phyloP scores from a whole-genome alignment of 2,113 vertebrate genomes.

The Pteruthius melanotis region DNA sequence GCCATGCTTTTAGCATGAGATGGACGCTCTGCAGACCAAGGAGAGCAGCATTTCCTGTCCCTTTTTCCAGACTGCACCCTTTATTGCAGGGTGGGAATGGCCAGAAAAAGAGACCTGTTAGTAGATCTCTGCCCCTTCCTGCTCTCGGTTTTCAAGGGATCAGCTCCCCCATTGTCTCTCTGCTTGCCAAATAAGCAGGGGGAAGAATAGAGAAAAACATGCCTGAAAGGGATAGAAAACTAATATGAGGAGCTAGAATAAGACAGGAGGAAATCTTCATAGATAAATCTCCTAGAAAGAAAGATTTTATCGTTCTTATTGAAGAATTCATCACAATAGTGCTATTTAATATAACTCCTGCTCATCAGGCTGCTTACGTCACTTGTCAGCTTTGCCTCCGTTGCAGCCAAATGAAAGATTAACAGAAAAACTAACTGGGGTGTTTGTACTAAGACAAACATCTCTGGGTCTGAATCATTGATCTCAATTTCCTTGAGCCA shows the following conservation, averaged over 20 bases:
- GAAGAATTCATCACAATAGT: conserved; percentile 36
- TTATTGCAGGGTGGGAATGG: not conserved
- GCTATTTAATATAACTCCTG: conserved; percentile 31
- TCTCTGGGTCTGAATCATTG: not conserved
- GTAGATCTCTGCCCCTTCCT: not conserved
- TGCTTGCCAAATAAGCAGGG: not conserved
- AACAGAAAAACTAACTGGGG: not conserved
- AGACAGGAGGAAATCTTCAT: not conserved
- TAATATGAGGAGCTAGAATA: not conserved
- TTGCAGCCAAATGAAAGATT: conserved; percentile 6
- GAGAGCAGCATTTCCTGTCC: not conserved
- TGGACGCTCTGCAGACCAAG: not conserved
- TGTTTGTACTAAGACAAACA: not conserved
- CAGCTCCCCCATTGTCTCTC: not conserved
- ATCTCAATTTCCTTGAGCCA: not conserved
- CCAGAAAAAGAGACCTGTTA: not conserved
- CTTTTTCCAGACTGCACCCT: not conserved
- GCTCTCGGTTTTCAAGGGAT: not conserved
- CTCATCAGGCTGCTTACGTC: conserved; percentile 11
- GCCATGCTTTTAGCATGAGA: not conserved
- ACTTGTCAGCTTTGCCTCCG: conserved; percentile 18
- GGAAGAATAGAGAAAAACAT: not conserved
- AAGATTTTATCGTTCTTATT: conserved; percentile 56
- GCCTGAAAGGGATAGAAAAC: not conserved
- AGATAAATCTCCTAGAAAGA: not conserved